Evolutionary conservation across 2,797 vertebrate species (phyloP).

Genomic region (Sorex maritimensis): DNA sequence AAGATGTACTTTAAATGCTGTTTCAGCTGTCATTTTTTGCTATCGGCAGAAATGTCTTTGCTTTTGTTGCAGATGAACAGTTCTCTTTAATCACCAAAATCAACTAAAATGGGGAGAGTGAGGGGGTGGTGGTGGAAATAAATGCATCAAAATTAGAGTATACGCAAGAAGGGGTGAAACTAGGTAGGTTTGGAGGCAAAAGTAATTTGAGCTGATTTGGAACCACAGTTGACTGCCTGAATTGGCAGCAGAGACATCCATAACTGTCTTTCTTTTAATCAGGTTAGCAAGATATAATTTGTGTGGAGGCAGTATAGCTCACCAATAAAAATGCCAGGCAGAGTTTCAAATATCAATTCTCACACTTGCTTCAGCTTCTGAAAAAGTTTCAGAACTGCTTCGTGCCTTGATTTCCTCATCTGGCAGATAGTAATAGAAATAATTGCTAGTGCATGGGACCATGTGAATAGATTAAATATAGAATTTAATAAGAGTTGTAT

Average conservation of each 20-base stretch:
- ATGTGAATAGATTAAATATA: not conserved
- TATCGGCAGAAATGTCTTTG: conserved; percentile 86
- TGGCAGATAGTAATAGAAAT: not conserved
- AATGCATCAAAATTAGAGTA: conserved; percentile 75
- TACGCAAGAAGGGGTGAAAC: conserved; percentile 69
- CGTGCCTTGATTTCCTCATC: conserved; percentile 29
- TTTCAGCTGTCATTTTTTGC: conserved; percentile 89
- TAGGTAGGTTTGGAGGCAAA: conserved; percentile 58
- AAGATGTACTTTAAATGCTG: conserved; percentile 88
- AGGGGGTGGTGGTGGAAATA: conserved; percentile 58
- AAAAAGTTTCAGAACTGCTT: conserved; percentile 44
- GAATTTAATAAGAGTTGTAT: not conserved
- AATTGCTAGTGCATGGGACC: conserved; percentile 1
- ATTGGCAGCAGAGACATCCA: conserved; percentile 37
- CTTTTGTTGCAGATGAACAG: conserved; percentile 88
- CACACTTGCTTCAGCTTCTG: conserved; percentile 11
- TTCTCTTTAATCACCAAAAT: conserved; percentile 86
- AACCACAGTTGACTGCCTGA: not conserved
- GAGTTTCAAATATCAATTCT: not conserved
- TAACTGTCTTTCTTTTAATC: conserved; percentile 32
- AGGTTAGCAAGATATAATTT: not conserved
- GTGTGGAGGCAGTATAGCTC: not conserved
- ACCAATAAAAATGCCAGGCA: not conserved
- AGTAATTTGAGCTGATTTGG: conserved; percentile 39
- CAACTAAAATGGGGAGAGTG: conserved; percentile 74